These are phyloP conservation scores for Oreochromis spilurus DNA, from an alignment of 2,113 vertebrate species.

Conservation along the genomic window DNA sequence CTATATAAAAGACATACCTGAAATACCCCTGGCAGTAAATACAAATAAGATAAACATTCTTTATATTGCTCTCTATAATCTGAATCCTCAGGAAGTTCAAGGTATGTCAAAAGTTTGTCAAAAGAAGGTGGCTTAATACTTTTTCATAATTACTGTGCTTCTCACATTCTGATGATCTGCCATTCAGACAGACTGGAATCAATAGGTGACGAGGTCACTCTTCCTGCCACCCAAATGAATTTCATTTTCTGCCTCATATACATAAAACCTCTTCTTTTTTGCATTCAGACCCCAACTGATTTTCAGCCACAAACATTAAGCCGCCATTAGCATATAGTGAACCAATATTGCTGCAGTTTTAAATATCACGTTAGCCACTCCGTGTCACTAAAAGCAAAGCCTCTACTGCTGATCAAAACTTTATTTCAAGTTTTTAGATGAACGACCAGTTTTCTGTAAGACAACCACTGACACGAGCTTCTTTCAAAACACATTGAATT, in stretches of 20 bases:
- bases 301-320: conserved; percentile 11
- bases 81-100: neutral
- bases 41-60: neutral
- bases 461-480: neutral
- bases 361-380: neutral
- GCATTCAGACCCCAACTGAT: neutral
- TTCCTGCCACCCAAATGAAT: conserved; percentile 33
- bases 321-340: neutral
- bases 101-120: conserved; percentile 31
- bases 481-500: conserved; percentile 16
- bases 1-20: neutral
- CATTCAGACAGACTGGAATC: conserved; percentile 45
- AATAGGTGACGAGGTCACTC: conserved; percentile 56
- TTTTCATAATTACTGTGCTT: conserved; percentile 47
- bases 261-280: conserved; percentile 37
- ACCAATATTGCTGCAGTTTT: neutral
- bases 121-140: conserved; percentile 8
- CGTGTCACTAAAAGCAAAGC: neutral
- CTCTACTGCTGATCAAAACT: neutral
- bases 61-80: neutral
- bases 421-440: neutral
- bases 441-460: neutral
- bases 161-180: conserved; percentile 42
- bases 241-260: conserved; percentile 53
- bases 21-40: neutral